Percentiles rank a stretch among this genome's conserved stretches.
phyloP scores from a whole-genome alignment of 23 tunicate genomes.

The Ciona savignyi region DNA sequence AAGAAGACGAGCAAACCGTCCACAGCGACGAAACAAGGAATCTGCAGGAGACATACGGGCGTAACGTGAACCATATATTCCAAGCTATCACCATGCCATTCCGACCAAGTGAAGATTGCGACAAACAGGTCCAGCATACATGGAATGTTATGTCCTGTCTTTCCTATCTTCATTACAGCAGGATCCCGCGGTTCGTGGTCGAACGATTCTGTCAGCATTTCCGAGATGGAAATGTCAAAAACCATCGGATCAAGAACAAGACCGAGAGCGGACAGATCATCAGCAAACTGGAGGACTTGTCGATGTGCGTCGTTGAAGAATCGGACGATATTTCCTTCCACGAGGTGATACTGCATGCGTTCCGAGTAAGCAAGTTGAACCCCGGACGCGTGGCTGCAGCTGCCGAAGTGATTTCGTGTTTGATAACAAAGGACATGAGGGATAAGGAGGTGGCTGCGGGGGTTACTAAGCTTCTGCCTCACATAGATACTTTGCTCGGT shows the following conservation, averaged over 20 bases:
- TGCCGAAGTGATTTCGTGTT: slow-evolving; percentile 14
- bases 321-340: slow-evolving; percentile 40
- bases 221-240: slow-evolving; percentile 1
- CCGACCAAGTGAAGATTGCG: slow-evolving; percentile 1
- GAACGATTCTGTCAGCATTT: slow-evolving; percentile 18
- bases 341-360: slow-evolving; percentile 41
- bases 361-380: slow-evolving; percentile 9
- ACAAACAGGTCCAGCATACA: neutral
- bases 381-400: slow-evolving; percentile 20
- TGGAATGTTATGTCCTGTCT: slow-evolving; percentile 51
- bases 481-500: slow-evolving; percentile 16
- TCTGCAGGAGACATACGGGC: slow-evolving; percentile 16
- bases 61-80: slow-evolving; percentile 24
- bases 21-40: neutral
- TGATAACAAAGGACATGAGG: slow-evolving; percentile 43
- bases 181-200: slow-evolving; percentile 33
- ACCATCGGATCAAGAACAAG: slow-evolving; percentile 12
- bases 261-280: slow-evolving; percentile 18
- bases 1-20: slow-evolving; percentile 14
- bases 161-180: slow-evolving; percentile 37
- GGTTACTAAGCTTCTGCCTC: slow-evolving; percentile 23
- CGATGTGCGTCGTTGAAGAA: slow-evolving; percentile 2
- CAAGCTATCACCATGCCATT: slow-evolving; percentile 46
- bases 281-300: slow-evolving; percentile 21
- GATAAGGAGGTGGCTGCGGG: slow-evolving; percentile 1